Evolutionary conservation across 2,113 vertebrate species (phyloP), one percentile per base, ranked within the genome.

Genomic region (Baryphthengus martii): DNA sequence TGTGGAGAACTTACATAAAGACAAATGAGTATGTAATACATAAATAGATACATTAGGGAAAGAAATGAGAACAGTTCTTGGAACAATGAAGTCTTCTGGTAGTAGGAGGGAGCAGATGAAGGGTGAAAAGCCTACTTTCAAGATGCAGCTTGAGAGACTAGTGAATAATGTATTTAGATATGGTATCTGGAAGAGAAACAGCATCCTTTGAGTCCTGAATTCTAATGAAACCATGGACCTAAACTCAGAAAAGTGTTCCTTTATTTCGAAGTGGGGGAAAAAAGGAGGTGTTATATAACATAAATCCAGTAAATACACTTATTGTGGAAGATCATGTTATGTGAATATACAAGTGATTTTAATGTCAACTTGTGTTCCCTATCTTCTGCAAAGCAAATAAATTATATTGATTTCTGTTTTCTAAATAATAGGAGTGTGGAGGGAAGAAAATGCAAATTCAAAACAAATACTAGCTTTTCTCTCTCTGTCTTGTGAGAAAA

Each of bases 251-350:
- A 85, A 85, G 12, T 61, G 6, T 66, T 86, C 42, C 13, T 55
- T 6, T 67, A 1, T 42, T 47, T 18, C 25, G 62, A 65, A 42
- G 9, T 7, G 15, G 12, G 2, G 4, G 6, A 4, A 1, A 0
- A 2, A 11, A 49, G 12, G 37, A 71, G 6, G 13, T 56, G 18
- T 28, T 26, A 28, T 52, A 5, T 37, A 42, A 45, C 9, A 15
- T 24, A 79, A 73, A 13, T 52, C 9, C n/a, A 77, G 16, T 8
- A 68, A 61, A 59, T 37, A 76, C 42, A 14, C 29, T 50, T 70
- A 24, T 8, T 52, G 39, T 16, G 49, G 75, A 70, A 52, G n/a
- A 42, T 66, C 9, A 18, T 66, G 28, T 40, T 44, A 20, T 73
- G 75, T 65, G 23, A 75, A 42, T 81, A 25, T 40, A 37, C 17